Conservation (phyloP, 2,113 vertebrate genomes). For the Erythrocercus mccallii region DNA sequence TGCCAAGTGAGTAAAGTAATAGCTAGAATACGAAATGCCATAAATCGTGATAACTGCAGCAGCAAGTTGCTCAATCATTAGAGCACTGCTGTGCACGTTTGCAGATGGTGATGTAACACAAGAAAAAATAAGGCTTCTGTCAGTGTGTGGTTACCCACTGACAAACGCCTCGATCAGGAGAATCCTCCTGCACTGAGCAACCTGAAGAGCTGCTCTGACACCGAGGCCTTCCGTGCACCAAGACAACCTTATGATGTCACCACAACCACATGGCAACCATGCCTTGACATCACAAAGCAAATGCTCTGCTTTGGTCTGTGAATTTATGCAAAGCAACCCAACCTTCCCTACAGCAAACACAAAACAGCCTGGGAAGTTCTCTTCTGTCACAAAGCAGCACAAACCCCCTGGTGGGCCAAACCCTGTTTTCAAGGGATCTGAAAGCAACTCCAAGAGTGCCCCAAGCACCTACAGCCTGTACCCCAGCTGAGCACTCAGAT, state of each 20-base stretch:
- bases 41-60: background rate
- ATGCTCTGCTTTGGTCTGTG: rapidly evolving
- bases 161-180: background rate
- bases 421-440: background rate
- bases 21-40: background rate
- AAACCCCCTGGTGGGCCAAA: background rate
- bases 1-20: background rate
- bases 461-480: too few species aligned
- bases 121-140: background rate
- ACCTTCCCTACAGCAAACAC: background rate
- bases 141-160: background rate
- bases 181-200: background rate
- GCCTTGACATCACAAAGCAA: background rate
- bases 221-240: background rate
- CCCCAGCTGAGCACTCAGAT: too few species aligned
- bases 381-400: background rate
- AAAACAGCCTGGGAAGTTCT: background rate
- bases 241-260: background rate
- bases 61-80: rapidly evolving
- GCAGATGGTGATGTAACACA: background rate
- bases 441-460: background rate
- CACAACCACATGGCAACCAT: rapidly evolving
- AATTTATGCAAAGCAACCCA: background rate
- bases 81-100: background rate
- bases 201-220: background rate